Evolutionary conservation across 2,113 vertebrate species (phyloP).

Genomic region (Grantiella picta): DNA sequence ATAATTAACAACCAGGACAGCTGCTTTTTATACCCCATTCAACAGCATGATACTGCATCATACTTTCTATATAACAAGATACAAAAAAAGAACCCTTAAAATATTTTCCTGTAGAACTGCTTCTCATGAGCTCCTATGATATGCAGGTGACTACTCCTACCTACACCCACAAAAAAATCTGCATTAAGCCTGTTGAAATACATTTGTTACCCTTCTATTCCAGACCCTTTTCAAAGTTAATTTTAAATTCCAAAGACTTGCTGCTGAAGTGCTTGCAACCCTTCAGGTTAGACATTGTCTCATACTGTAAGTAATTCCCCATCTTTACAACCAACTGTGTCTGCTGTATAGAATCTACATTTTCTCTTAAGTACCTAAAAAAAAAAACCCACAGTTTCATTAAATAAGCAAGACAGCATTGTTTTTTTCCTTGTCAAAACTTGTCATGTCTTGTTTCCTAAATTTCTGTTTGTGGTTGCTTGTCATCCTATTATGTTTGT

Average conservation of each 20-base stretch:
- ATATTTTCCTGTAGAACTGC: background rate
- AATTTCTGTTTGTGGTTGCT: background rate
- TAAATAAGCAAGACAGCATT: background rate
- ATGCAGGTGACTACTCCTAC: background rate
- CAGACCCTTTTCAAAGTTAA: background rate
- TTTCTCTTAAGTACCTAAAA: background rate
- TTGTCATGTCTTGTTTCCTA: background rate
- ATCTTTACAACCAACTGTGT: background rate
- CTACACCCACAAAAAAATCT: background rate
- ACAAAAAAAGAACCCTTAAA: background rate
- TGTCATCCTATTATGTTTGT: background rate
- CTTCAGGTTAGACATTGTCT: background rate
- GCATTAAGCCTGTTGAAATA: background rate
- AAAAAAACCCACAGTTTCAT: background rate
- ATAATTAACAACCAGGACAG: background rate
- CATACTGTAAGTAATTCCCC: background rate
- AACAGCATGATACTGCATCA: background rate
- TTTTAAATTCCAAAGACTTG: slow-evolving; percentile 4
- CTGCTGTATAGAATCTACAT: background rate
- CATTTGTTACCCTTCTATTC: background rate
- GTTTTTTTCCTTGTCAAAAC: background rate
- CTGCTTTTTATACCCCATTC: background rate
- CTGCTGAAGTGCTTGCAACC: background rate
- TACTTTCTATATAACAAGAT: background rate
- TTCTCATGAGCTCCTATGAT: background rate